A percentile compares a stretch with the other conserved stretches of the same genome.
phyloP scores from a whole-genome alignment of 2,888 invertebrate species.

The Zygaena filipendulae region DNA sequence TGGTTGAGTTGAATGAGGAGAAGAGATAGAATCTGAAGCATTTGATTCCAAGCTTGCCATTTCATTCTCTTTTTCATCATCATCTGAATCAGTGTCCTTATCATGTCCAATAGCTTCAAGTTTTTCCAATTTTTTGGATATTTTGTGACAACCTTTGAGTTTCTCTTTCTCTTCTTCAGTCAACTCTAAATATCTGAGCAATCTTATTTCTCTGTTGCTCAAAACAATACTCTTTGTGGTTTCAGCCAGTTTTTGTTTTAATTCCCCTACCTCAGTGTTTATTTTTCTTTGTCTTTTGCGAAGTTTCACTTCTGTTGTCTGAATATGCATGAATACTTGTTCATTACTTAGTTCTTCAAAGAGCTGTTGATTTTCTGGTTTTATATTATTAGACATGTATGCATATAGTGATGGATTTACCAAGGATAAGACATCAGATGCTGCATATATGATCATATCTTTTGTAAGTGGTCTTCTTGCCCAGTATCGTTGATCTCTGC shows the following conservation, averaged over 20 bases:
- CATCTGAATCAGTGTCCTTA: constrained; percentile 80
- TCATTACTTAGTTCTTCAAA: constrained; percentile 89
- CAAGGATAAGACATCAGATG: constrained; percentile 87
- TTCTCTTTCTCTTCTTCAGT: constrained; percentile 94
- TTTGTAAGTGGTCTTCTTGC: constrained; percentile 87
- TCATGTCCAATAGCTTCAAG: constrained; percentile 84
- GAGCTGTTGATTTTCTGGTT: constrained; percentile 75
- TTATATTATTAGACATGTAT: constrained; percentile 74
- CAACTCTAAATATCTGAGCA: constrained; percentile 88
- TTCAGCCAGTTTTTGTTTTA: constrained; percentile 83
- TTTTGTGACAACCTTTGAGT: constrained; percentile 89
- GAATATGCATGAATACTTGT: constrained; percentile 86
- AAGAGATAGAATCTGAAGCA: constrained; percentile 79
- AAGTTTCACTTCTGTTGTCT: constrained; percentile 85
- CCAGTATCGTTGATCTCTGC: constrained; percentile 90
- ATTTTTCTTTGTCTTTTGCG: constrained; percentile 91
- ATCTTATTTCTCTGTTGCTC: constrained; percentile 90
- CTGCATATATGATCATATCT: constrained; percentile 92
- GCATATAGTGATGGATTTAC: constrained; percentile 88
- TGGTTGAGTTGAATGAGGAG: constrained; percentile 81
- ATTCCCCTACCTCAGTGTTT: constrained; percentile 89
- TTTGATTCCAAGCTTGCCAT: constrained; percentile 85
- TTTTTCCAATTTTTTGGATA: constrained; percentile 92
- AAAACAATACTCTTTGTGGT: constrained; percentile 88
- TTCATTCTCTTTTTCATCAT: constrained; percentile 78